Evolutionary conservation across 2,113 vertebrate species (phyloP).

Genomic region (Pycnonotus jocosus): DNA sequence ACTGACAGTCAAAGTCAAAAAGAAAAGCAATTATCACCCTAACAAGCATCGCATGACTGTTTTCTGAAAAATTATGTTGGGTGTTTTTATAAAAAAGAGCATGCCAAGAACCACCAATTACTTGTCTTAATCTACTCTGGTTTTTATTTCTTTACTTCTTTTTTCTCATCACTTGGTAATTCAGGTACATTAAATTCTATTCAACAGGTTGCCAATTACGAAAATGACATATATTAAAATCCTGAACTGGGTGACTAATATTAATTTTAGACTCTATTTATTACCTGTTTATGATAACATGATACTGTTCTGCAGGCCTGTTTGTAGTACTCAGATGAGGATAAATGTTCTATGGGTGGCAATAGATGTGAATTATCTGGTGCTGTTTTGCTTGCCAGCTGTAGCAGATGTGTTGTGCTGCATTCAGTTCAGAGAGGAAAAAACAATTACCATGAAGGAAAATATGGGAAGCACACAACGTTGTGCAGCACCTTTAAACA

Average conservation of each 20-base stretch:
- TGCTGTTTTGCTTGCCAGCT: neutral
- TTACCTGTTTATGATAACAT: neutral
- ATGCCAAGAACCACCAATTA: neutral
- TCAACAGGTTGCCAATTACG: neutral
- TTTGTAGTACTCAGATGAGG: neutral
- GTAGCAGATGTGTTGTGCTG: neutral
- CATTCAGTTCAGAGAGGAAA: too few species aligned
- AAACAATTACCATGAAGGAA: rapidly evolving
- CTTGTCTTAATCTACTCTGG: neutral
- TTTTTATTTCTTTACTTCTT: neutral
- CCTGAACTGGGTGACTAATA: neutral
- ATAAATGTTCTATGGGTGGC: neutral
- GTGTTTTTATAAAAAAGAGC: neutral
- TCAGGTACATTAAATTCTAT: neutral
- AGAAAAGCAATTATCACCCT: neutral
- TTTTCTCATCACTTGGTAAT: neutral
- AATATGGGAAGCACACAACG: neutral
- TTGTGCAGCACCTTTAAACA: neutral
- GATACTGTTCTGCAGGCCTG: neutral
- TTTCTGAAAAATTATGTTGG: neutral
- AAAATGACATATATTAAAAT: neutral
- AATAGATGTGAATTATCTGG: rapidly evolving
- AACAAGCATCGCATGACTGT: neutral
- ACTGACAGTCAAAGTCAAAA: neutral
- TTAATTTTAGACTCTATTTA: neutral